These are phyloP conservation scores for Pardosa pseudoannulata DNA, from an alignment of 2,888 invertebrate species.

Conservation along the genomic window DNA sequence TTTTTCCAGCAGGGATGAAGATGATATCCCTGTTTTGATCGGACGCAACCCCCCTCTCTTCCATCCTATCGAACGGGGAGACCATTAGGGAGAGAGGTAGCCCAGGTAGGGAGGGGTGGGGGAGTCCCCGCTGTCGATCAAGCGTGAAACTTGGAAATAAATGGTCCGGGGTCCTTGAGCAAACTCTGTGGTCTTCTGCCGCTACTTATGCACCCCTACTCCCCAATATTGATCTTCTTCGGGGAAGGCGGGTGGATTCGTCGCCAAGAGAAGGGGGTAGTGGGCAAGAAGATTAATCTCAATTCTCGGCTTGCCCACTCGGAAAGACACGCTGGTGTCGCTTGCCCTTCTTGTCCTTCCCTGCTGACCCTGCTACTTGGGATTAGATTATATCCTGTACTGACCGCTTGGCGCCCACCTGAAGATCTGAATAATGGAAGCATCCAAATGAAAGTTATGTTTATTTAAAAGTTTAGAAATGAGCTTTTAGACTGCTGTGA, in stretches of 20 bases:
- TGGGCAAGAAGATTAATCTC: constrained; percentile 3
- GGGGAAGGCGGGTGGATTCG: constrained; percentile 38
- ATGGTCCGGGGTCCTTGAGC: constrained; percentile 57
- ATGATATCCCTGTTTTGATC: constrained; percentile 60
- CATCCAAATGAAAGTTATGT: no score
- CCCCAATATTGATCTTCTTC: constrained; percentile 54
- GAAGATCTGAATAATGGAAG: no score
- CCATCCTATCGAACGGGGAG: constrained; percentile 14
- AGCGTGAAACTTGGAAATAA: constrained; percentile 66
- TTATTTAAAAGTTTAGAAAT: no score
- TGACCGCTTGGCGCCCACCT: no score
- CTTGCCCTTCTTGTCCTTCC: no score
- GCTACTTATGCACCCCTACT: constrained; percentile 69
- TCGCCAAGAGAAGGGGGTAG: constrained; percentile 17
- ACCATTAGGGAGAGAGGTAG: constrained; percentile 45
- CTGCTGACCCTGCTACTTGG: no score
- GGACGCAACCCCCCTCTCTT: background rate
- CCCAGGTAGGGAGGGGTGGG: background rate
- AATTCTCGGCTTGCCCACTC: background rate
- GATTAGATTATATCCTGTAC: no score
- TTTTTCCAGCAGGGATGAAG: constrained; percentile 44
- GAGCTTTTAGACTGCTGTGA: no score
- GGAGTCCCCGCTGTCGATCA: constrained; percentile 41
- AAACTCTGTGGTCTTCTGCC: constrained; percentile 55
- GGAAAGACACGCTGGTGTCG: background rate